Conservation (phyloP, 2,113 vertebrate species). For the Megaptera novaeangliae region DNA sequence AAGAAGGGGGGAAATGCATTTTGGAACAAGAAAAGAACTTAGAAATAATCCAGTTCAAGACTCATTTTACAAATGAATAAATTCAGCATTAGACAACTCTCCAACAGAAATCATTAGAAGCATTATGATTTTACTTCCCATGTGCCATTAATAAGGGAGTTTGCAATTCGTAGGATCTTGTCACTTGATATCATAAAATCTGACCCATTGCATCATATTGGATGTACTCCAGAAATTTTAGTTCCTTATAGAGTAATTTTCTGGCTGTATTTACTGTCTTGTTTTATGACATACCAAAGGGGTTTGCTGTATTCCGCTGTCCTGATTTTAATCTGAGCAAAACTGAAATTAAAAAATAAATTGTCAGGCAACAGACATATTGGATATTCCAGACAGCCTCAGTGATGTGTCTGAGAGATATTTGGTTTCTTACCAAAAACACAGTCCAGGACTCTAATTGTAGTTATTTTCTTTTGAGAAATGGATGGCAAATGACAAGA, state of each 20-base stretch:
- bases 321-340: conserved; percentile 29
- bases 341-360: conserved; percentile 13
- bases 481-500: conserved; percentile 69
- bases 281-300: not conserved
- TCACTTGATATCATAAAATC: not conserved
- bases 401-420: not conserved
- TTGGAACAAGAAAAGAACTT: not conserved
- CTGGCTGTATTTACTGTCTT: not conserved
- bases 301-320: not conserved
- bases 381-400: not conserved
- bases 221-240: not conserved
- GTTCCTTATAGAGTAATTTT: not conserved
- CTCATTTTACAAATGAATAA: conserved; percentile 14
- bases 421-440: conserved; percentile 63
- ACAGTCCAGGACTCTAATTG: conserved; percentile 30
- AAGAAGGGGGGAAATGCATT: not conserved
- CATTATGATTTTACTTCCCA: not conserved
- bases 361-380: not conserved
- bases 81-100: not conserved
- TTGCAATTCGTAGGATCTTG: not conserved
- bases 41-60: conserved; percentile 11
- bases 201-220: not conserved
- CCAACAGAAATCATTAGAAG: not conserved
- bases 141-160: not conserved
- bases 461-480: conserved; percentile 61